Evolutionary conservation across 1,140 invertebrate genomes (phyloP).

Genomic region (Magallana gigas): DNA sequence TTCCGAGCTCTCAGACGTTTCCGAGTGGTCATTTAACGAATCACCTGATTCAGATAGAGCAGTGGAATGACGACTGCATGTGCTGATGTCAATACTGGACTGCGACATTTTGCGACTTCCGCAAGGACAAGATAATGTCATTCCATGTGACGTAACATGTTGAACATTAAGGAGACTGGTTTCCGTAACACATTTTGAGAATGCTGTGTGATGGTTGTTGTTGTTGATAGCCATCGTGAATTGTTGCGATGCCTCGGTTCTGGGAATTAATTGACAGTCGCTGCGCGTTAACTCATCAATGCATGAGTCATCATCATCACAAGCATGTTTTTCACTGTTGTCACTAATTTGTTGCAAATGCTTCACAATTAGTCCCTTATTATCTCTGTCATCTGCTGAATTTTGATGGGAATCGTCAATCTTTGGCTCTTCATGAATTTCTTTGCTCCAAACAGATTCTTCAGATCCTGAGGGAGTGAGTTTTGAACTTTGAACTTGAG

Average conservation of each 20-base stretch:
- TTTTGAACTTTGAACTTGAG: conserved; percentile 2
- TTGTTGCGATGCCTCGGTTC: background rate
- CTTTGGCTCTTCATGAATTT: background rate
- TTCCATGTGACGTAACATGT: background rate
- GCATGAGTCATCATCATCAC: background rate
- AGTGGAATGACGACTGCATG: background rate
- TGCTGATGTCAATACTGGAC: conserved; percentile 2
- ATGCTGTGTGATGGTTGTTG: background rate
- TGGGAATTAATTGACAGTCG: background rate
- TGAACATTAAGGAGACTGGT: background rate
- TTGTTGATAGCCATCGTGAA: background rate
- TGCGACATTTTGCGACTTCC: background rate
- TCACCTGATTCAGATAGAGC: conserved; percentile 45
- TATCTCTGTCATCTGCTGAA: background rate
- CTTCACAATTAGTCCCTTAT: background rate
- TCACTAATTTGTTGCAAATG: conserved; percentile 14
- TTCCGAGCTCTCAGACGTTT: conserved; percentile 63
- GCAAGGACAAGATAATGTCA: background rate
- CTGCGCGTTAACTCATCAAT: background rate
- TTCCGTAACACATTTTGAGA: conserved; percentile 24
- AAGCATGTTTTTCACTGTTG: background rate
- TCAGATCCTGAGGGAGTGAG: background rate
- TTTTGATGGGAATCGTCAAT: conserved; percentile 22
- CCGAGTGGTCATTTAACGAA: conserved; percentile 53
- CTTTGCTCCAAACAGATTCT: background rate